These are phyloP conservation scores for Bombyx mori DNA, from an alignment of 1,140 invertebrate species.

Conservation along the genomic window DNA sequence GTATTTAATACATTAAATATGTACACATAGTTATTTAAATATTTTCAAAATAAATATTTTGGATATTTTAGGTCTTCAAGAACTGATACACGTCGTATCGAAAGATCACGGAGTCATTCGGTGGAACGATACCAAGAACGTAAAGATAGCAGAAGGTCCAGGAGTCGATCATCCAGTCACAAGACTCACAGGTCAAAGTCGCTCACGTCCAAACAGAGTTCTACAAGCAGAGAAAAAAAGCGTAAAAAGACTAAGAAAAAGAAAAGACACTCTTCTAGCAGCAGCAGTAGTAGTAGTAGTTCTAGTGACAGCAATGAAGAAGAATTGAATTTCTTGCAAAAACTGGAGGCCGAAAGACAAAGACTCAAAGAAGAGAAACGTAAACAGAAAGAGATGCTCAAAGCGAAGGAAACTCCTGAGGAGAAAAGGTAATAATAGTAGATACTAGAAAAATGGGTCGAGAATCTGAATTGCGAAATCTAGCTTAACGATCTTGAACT, in stretches of 20 bases:
- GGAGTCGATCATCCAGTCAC: slow-evolving; percentile 18
- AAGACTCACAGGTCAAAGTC: slow-evolving; percentile 10
- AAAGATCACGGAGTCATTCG: slow-evolving; percentile 22
- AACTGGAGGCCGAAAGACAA: slow-evolving; percentile 80
- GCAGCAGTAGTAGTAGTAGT: slow-evolving; percentile 27
- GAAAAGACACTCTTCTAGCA: slow-evolving; percentile 16
- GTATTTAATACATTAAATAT: not conserved
- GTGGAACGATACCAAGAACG: slow-evolving; percentile 20
- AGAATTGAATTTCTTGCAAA: slow-evolving; percentile 79
- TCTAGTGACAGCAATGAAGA: slow-evolving; percentile 66
- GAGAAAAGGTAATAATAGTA: slow-evolving; percentile 78
- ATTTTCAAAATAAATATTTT: not conserved
- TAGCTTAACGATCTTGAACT: too few species aligned
- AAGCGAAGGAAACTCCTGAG: slow-evolving; percentile 94
- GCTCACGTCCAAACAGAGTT: slow-evolving; percentile 22
- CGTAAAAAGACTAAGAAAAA: slow-evolving; percentile 54
- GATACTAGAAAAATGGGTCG: not conserved
- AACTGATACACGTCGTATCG: slow-evolving; percentile 16
- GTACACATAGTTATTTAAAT: not conserved
- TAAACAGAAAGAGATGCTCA: slow-evolving; percentile 85
- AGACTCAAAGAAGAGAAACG: slow-evolving; percentile 77
- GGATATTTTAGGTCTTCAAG: slow-evolving; percentile 26
- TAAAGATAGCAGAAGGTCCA: slow-evolving; percentile 13
- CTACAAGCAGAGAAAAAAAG: slow-evolving; percentile 37
- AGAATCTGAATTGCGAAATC: not conserved